These are phyloP conservation scores for Zeuzera pyrina DNA, from an alignment of 2,888 invertebrate genomes.

Conservation along the genomic window DNA sequence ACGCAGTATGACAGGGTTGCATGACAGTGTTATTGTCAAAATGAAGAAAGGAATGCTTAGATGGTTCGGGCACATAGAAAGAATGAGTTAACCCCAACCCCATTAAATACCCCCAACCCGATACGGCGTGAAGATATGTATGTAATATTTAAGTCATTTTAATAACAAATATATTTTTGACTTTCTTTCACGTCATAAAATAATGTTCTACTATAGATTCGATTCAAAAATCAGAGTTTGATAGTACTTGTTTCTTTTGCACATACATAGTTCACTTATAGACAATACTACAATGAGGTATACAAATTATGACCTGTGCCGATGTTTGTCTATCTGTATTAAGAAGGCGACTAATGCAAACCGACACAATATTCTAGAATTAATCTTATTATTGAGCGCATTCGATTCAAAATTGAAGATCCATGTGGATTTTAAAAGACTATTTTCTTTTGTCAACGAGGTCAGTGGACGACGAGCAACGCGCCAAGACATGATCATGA, in stretches of 20 bases:
- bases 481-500: constrained; percentile 70
- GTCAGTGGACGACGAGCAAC: constrained; percentile 71
- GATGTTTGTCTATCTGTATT: constrained; percentile 41
- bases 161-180: no score
- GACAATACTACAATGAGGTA: constrained; percentile 67
- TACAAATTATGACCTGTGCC: constrained; percentile 69
- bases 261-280: constrained; percentile 62
- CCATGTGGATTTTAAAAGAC: constrained; percentile 20
- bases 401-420: constrained; percentile 23
- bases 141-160: no score
- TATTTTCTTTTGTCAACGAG: constrained; percentile 38
- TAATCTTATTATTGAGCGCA: constrained; percentile 13
- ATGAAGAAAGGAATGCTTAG: no score
- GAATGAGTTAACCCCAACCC: no score
- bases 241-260: constrained; percentile 24
- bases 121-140: no score
- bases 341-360: constrained; percentile 34
- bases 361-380: constrained; percentile 1
- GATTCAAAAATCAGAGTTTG: no score
- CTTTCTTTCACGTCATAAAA: no score
- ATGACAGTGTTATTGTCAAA: no score
- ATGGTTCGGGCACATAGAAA: no score
- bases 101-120: no score
- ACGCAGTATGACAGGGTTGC: no score
- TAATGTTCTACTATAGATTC: no score